phyloP scores from a whole-genome alignment of 2,113 vertebrate genomes.

The Melanocharis versteri region DNA sequence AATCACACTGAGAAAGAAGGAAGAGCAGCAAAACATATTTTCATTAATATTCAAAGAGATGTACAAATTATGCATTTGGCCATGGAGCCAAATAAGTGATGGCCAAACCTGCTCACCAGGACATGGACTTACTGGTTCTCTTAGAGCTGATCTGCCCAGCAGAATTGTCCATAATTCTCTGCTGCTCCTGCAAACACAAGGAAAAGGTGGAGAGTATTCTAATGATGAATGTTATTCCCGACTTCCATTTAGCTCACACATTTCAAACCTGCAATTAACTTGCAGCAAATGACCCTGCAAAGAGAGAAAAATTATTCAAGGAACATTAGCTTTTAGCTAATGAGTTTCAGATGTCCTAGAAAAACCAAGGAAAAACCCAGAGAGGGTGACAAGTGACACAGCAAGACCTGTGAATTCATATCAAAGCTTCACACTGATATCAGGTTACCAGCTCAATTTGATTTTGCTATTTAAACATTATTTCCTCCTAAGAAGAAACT shows the following conservation, averaged over 20 bases:
- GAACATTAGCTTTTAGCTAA: not conserved
- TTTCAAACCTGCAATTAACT: not conserved
- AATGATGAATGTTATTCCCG: not conserved
- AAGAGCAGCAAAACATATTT: not conserved
- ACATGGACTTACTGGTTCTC: slow-evolving; percentile 84
- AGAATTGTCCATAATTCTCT: slow-evolving; percentile 95
- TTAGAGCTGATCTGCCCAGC: slow-evolving; percentile 88
- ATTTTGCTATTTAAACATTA: not conserved
- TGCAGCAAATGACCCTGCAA: not conserved
- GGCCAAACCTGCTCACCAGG: not conserved
- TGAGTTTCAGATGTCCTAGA: not conserved
- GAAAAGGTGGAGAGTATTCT: not conserved
- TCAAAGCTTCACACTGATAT: not conserved
- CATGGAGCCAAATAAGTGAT: not conserved
- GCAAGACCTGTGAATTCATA: not conserved
- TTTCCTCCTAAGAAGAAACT: not conserved
- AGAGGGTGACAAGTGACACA: not conserved
- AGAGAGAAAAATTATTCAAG: not conserved
- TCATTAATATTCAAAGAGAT: not conserved
- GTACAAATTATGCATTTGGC: not conserved
- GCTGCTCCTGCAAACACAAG: slow-evolving; percentile 82
- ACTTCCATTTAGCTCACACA: not conserved
- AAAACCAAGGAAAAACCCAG: not conserved
- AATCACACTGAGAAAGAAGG: not conserved
- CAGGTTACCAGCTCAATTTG: not conserved